phyloP scores from a whole-genome alignment of 2,797 vertebrate species.

The Corythornis leucogaster region DNA sequence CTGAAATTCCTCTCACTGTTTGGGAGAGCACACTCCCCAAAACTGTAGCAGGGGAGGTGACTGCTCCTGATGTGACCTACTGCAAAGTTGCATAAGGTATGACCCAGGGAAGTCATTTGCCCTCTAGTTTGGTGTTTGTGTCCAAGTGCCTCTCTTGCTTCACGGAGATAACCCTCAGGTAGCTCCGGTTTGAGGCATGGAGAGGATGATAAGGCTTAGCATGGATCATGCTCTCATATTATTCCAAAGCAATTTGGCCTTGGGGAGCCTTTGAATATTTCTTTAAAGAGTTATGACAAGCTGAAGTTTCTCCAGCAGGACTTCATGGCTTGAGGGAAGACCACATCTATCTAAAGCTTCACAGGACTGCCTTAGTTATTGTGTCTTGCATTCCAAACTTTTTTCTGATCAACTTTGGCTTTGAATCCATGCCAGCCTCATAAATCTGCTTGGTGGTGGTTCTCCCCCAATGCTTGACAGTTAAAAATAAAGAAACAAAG shows the following conservation, averaged over 20 bases:
- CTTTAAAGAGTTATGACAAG: neutral
- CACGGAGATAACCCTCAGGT: neutral
- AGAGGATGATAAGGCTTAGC: neutral
- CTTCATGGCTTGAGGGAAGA: conserved; percentile 5
- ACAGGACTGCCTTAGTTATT: neutral
- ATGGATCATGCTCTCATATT: neutral
- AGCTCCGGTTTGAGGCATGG: neutral
- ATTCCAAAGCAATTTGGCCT: neutral
- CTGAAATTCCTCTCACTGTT: neutral
- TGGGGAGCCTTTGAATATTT: neutral
- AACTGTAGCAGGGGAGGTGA: neutral
- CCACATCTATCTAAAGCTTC: neutral
- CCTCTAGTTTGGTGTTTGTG: neutral
- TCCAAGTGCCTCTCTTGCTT: neutral
- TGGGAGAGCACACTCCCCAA: neutral
- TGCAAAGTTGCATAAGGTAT: rapidly evolving
- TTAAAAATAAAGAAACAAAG: neutral
- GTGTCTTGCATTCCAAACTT: neutral
- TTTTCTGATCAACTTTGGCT: conserved; percentile 11
- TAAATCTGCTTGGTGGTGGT: neutral
- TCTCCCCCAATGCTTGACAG: neutral
- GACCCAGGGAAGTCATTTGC: neutral
- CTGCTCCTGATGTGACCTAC: neutral
- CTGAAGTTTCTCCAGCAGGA: neutral
- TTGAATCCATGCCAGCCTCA: conserved; percentile 26